Conservation (phyloP, 2,113 vertebrate genomes). For the Carettochelys insculpta region DNA sequence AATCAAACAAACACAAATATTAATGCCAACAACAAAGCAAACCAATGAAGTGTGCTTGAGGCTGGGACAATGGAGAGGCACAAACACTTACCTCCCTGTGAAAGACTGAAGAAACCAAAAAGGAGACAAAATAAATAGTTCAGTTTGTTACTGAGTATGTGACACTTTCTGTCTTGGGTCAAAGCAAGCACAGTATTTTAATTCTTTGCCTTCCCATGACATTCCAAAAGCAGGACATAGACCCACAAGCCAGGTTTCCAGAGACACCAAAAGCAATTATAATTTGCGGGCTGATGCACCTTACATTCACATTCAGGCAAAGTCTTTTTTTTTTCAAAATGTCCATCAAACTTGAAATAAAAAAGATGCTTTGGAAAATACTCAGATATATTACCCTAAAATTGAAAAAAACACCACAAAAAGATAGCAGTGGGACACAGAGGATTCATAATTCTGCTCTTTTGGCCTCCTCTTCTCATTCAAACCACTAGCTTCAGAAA, state of each 20-base stretch:
- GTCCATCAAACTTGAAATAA: not conserved
- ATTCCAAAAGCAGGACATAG: not conserved
- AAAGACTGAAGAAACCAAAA: not conserved
- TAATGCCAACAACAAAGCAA: not conserved
- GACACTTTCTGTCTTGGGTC: not conserved
- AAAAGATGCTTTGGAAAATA: not conserved
- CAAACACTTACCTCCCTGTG: not conserved
- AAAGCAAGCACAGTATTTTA: not conserved
- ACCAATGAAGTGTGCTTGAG: not conserved
- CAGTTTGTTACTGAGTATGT: not conserved
- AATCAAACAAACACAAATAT: not conserved
- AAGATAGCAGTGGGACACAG: not conserved
- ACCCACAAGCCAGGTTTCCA: not conserved
- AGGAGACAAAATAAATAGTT: not conserved
- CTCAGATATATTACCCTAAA: not conserved
- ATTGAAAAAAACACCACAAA: not conserved
- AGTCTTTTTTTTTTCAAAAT: slow-evolving; percentile 2
- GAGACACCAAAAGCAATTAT: not conserved
- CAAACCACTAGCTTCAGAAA: not conserved
- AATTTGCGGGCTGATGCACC: not conserved
- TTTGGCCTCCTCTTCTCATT: not conserved
- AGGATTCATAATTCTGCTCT: not conserved
- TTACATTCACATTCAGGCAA: not conserved
- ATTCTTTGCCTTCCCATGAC: not conserved
- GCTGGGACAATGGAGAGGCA: not conserved